Base-by-base conservation (phyloP, 1,140 invertebrate species). In the Drosophila persimilis region DNA sequence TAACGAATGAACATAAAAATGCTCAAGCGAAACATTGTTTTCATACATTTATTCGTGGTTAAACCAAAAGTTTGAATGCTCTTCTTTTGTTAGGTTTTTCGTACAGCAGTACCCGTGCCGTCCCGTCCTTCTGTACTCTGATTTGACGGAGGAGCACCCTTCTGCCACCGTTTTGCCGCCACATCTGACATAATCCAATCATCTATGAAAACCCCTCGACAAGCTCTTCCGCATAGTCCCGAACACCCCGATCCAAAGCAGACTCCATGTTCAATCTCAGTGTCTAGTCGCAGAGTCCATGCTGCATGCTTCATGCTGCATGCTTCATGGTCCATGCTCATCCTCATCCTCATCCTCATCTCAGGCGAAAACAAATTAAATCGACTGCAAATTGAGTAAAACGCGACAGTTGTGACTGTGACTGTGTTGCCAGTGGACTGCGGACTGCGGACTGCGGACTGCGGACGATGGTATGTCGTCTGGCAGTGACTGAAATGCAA, bases 321-420 rank as follows among this genome's bases (percentile, higher is more conserved):
- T 31, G 29, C 29, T 20, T 0, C 29, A 57, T 35, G 39, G 58
- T 69, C 44, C 64, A 2, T 9, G 8, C 29, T 39, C 31, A 31
- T 31, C 45, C 22, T 26, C 63, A 24, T 35, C 26, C 8, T 7
- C 29, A 29, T 29, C 45, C 22, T 26, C 63, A 35, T 35, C 47
- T 41, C 63, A 52, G 71, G 73, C 57, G 70, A 73, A 88, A 83
- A 88, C 81, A 88, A 86, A 86, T 86, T 86, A 86, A 86, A 86
- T 86, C 73, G 78, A 78, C 81, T 88, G 81, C 83, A 88, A 86
- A 86, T 86, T 86, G 81, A 62, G 81, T 86, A 72, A 88, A 86
- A 67, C 78, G 81, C 81, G 81, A 88, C 81, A 88, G 83, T 83
- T 88, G 63, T 50, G 62, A 64, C 83, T 81, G 81, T 64, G 66